Evolutionary conservation across 2,113 vertebrate genomes (phyloP).

Genomic region (human (Homo sapiens)): GRCh38 chr2:1883501-1884000

Average conservation of each 20-base stretch:
- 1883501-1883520: neutral
- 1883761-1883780: neutral
- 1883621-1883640: neutral
- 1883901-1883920: conserved; percentile 28
- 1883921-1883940: neutral
- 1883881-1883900: neutral
- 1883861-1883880: neutral
- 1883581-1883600: neutral
- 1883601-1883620: neutral
- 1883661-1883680: too few species aligned
- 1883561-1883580: neutral
- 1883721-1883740: neutral
- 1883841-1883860: neutral
- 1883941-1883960: neutral
- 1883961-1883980: neutral
- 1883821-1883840: neutral
- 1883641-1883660: neutral
- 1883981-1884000: neutral
- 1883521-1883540: neutral
- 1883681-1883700: neutral
- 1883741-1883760: neutral
- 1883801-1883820: neutral
- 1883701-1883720: neutral
- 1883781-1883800: neutral
- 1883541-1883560: neutral